Evolutionary conservation across 2,113 vertebrate species (phyloP).

Genomic region (Amia ocellicauda): DNA sequence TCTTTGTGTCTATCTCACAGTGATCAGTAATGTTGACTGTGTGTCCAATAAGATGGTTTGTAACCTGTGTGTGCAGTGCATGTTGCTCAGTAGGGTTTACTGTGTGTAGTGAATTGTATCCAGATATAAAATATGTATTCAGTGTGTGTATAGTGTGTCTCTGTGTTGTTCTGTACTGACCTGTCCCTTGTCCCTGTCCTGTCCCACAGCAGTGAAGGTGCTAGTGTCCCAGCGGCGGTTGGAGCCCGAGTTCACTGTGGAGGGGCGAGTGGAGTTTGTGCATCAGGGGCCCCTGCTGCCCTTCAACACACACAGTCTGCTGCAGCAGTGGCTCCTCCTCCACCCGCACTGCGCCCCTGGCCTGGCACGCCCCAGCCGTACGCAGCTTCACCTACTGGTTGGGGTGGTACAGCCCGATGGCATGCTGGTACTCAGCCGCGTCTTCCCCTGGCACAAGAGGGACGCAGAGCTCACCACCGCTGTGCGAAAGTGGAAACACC

Average conservation of each 20-base stretch:
- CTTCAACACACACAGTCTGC: slow-evolving; percentile 72
- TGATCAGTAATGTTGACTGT: neutral
- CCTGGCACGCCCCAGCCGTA: slow-evolving; percentile 62
- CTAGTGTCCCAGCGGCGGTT: slow-evolving; percentile 67
- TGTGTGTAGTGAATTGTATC: no score
- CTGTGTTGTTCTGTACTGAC: no score
- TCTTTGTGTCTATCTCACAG: neutral
- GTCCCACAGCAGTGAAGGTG: slow-evolving; percentile 72
- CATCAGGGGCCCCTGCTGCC: slow-evolving; percentile 71
- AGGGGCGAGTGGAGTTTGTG: slow-evolving; percentile 76
- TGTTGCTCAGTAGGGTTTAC: neutral
- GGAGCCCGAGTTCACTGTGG: slow-evolving; percentile 67
- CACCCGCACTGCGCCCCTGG: slow-evolving; percentile 68
- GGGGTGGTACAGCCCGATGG: slow-evolving; percentile 63
- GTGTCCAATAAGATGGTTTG: no score
- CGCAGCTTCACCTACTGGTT: slow-evolving; percentile 72
- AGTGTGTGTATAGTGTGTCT: neutral
- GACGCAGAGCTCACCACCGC: slow-evolving; percentile 68
- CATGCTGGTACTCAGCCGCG: slow-evolving; percentile 54
- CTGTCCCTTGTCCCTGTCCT: no score
- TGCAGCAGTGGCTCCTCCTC: slow-evolving; percentile 81
- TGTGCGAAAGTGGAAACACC: slow-evolving; percentile 77
- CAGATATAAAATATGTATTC: no score
- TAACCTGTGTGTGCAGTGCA: neutral
- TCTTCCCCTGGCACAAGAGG: slow-evolving; percentile 80